Evolutionary conservation across 2,113 vertebrate species (phyloP).

Genomic region (Austrofundulus limnaeus): DNA sequence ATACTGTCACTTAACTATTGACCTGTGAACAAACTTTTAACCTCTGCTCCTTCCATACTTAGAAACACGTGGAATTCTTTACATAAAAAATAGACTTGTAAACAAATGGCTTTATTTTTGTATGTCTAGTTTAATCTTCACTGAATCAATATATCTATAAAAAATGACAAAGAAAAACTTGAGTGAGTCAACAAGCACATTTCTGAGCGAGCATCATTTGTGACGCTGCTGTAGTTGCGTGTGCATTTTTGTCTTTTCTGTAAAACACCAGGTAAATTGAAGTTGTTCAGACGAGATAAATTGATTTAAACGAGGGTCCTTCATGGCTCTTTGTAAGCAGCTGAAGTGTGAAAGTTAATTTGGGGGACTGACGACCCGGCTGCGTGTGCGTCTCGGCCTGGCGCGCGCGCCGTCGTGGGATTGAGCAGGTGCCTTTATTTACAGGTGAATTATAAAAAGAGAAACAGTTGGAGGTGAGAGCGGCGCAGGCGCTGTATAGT

Average conservation of each 20-base stretch:
- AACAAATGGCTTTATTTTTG: constrained; percentile 37
- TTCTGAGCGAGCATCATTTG: constrained; percentile 8
- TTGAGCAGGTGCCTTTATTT: constrained; percentile 74
- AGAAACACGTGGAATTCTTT: too few species aligned
- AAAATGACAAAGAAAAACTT: constrained; percentile 15
- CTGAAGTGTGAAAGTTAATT: constrained; percentile 75
- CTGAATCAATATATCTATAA: constrained; percentile 22
- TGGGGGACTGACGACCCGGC: constrained; percentile 42
- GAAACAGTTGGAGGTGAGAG: constrained; percentile 69
- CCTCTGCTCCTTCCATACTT: too few species aligned
- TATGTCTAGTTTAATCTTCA: constrained; percentile 14
- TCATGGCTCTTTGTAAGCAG: constrained; percentile 61
- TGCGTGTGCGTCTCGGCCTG: constrained; percentile 14
- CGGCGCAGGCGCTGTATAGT: constrained; percentile 66
- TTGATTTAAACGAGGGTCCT: constrained; percentile 71
- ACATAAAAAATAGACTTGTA: constrained; percentile 25
- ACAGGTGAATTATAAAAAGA: constrained; percentile 76
- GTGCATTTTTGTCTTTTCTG: constrained; percentile 14
- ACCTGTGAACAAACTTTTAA: too few species aligned
- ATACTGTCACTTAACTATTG: too few species aligned
- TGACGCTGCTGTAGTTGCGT: constrained; percentile 13
- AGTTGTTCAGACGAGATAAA: constrained; percentile 58
- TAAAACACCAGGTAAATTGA: constrained; percentile 43
- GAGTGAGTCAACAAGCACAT: constrained; percentile 19
- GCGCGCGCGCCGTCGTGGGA: constrained; percentile 39